phyloP scores from a whole-genome alignment of 2,888 invertebrate genomes.

The Heliconius aoede region DNA sequence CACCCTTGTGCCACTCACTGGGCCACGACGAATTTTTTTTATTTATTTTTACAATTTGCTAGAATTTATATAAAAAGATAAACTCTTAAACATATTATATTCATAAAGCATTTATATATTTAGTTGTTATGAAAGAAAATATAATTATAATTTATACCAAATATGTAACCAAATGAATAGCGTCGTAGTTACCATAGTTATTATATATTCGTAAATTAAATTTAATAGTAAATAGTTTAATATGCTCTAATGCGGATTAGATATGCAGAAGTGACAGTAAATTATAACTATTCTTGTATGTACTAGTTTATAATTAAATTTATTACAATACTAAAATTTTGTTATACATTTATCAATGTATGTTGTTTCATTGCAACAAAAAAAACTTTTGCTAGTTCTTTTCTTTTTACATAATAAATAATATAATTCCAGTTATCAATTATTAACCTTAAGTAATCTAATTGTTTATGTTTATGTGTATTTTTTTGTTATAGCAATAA shows the following conservation, averaged over 20 bases:
- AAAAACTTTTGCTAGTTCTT: too few relatives aligned
- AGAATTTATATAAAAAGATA: background rate
- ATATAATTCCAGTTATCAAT: conserved; percentile 22
- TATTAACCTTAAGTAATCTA: background rate
- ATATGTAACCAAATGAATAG: background rate
- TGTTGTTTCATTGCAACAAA: background rate
- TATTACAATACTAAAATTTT: background rate
- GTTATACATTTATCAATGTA: background rate
- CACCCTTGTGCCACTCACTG: too few relatives aligned
- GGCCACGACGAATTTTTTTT: too few relatives aligned
- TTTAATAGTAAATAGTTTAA: background rate
- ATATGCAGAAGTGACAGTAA: background rate
- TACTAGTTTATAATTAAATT: background rate
- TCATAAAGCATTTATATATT: conserved; percentile 5
- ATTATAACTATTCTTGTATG: background rate
- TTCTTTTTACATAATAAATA: background rate
- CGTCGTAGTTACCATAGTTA: background rate
- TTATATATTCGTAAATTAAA: background rate
- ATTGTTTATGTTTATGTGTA: background rate
- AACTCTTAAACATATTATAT: background rate
- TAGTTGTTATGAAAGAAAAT: background rate
- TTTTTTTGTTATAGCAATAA: background rate
- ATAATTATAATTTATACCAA: conserved; percentile 1
- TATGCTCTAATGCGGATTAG: background rate
- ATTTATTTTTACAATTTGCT: background rate